Conservation (phyloP, 2,113 vertebrate genomes). For the Platycercus adscitus region DNA sequence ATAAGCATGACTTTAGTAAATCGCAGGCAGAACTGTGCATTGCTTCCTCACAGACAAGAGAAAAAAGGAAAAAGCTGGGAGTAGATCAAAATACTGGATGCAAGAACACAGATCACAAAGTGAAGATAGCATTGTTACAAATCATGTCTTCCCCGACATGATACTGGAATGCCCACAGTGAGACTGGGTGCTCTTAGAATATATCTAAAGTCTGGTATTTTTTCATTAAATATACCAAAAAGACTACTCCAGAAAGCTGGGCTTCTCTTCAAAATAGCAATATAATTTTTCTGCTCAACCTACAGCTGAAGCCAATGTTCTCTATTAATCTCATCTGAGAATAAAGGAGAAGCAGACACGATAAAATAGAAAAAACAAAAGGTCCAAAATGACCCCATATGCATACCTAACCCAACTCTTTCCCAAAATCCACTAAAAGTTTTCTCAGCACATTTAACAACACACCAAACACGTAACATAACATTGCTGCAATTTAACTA, state of each 20-base stretch:
- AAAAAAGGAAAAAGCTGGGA: background rate
- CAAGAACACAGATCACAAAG: background rate
- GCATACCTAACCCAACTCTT: background rate
- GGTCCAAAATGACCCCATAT: background rate
- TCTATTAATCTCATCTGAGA: background rate
- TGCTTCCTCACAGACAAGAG: background rate
- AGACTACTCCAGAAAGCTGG: background rate
- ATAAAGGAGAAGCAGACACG: conserved; percentile 19
- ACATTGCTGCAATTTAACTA: background rate
- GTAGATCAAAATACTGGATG: background rate
- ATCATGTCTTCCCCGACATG: background rate
- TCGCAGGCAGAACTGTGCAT: background rate
- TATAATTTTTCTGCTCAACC: background rate
- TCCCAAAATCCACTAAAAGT: background rate
- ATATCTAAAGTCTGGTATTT: background rate
- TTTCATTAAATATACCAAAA: background rate
- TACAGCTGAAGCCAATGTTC: background rate
- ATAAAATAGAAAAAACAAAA: background rate
- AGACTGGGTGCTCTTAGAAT: background rate
- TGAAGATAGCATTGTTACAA: background rate
- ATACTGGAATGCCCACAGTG: background rate
- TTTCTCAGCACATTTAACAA: background rate
- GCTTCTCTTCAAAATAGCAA: background rate
- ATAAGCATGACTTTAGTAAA: fast-evolving
- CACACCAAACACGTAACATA: background rate